Evolutionary conservation across 1,140 invertebrate genomes (phyloP), one percentile per base, ranked within the genome.

Genomic region (Drosophila busckii): DNA sequence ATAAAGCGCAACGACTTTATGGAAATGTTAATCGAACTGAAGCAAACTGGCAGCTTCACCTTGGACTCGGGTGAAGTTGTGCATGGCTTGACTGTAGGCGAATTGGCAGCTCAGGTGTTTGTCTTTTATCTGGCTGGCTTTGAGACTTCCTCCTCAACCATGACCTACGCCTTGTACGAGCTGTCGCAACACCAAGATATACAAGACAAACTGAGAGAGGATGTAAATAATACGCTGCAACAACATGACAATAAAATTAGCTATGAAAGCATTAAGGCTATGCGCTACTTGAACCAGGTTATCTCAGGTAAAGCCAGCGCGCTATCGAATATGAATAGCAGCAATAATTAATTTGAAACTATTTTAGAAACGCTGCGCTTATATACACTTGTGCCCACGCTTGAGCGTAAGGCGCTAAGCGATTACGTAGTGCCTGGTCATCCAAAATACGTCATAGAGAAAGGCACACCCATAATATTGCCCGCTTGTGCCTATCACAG

Each of bases 311-410:
- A n/a, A 62, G 62, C 56, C n/a, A 4, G 5, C 4, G n/a, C n/a
- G n/a, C n/a, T n/a, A n/a, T n/a, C n/a, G n/a, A n/a, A n/a, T n/a
- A n/a, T n/a, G n/a, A n/a, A n/a, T n/a, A n/a, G n/a, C n/a, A n/a
- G n/a, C n/a, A n/a, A 12, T 10, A 4, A 13, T 8, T 13, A 8
- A 42, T 3, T 22, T 0, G 12, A 9, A 32, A 3, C 90, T 4
- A 35, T 88, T 3, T 6, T 1, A 75, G 92, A 93, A 89, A 91
- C 92, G 2, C 80, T 93, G 60, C 88, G 93, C 5, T 89, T 90
- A 52, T 91, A 92, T 73, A 91, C 93, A 13, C 88, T 92, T 1
- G 87, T 91, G 31, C 88, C 90, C 3, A 76, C 89, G 3, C 66
- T 93, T 4, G 90, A 91, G 56, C 88, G 92, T 20, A 69, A 87